Base-by-base conservation (phyloP, 2,888 invertebrate genomes). In the Drosophila villosipedis region DNA sequence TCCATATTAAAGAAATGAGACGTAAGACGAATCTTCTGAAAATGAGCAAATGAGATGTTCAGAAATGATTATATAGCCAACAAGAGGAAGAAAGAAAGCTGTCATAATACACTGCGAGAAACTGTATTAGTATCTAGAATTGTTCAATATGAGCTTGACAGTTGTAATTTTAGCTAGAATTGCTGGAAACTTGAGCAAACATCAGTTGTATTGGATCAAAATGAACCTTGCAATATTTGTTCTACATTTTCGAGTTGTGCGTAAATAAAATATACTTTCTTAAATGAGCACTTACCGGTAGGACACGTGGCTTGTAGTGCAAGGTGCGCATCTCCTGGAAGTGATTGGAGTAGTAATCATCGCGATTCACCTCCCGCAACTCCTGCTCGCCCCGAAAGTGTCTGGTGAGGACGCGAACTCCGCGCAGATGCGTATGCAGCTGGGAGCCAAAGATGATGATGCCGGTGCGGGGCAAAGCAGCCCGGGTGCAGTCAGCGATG, bases 331-430 rank as follows among this genome's bases (percentile, higher is more conserved):
- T 99, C 94, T 99, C 99, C 94, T 99, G 99, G 94, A 98, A 99
- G 94, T 99, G 99, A 1, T 99, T 97, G 66, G 98, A 98, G 93
- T 98, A 99, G 93, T 99, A 99, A 93, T 97, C 95, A 93, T 99
- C 99, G 73, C 96, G 94, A 93, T 99, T 99, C 22, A 99, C 94
- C 81, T 96, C 94, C 0, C 96, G 96, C 54, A 99, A 93, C 93
- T 99, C 98, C 19, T 95, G 94, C 2, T 97, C 97, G 76, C 96
- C 95, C 19, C 98, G 95, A 58, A 97, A 95, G 92, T 99, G 99
- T 53, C 97, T 95, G 0, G 99, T 99, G 91, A 95, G 94, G 0
- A 98, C 96, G 73, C 96, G 95, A 0, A 95, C 95, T 0, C 99
- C 99, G 0, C 98, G 97, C 86, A 99, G 93, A 94, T 99, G 99